Evolutionary conservation across 2,113 vertebrate species (phyloP).

Genomic region (Semicossyphus pulcher): DNA sequence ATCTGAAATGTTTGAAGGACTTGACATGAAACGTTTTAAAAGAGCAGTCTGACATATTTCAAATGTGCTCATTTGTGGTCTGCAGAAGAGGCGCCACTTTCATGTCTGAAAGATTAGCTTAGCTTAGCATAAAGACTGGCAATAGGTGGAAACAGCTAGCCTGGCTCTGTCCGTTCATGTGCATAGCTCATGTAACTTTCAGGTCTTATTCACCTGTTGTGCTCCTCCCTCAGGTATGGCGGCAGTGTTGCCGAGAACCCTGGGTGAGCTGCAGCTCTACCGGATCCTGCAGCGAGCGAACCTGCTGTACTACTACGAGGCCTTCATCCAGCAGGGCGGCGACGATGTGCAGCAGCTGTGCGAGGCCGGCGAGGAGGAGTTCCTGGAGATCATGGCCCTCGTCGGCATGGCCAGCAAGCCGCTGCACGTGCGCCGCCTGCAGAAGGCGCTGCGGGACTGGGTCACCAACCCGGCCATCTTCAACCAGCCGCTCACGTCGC

Average conservation of each 20-base stretch:
- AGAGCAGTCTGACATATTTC: neutral
- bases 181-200: no score
- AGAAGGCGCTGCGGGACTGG: constrained; percentile 98
- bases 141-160: no score
- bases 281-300: constrained; percentile 96
- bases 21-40: neutral
- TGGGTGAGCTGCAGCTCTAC: constrained; percentile 98
- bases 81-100: neutral
- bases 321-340: constrained; percentile 98
- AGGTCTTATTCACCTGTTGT: neutral
- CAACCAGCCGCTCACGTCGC: constrained; percentile 95
- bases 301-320: constrained; percentile 96
- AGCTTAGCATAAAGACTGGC: constrained; percentile 17
- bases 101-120: constrained; percentile 9
- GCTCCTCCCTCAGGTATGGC: constrained; percentile 88
- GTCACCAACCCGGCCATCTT: constrained; percentile 97
- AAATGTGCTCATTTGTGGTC: neutral
- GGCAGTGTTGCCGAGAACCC: constrained; percentile 93
- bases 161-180: no score
- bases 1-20: neutral
- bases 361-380: constrained; percentile 97
- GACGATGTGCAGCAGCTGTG: constrained; percentile 99
- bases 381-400: constrained; percentile 98
- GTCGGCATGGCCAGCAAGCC: constrained; percentile 99
- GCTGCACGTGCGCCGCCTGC: constrained; percentile 93